Percentiles rank a stretch among this genome's conserved stretches.
These are phyloP conservation scores for Lamproptera curius DNA, from an alignment of 2,888 invertebrate species.

Conservation along the genomic window DNA sequence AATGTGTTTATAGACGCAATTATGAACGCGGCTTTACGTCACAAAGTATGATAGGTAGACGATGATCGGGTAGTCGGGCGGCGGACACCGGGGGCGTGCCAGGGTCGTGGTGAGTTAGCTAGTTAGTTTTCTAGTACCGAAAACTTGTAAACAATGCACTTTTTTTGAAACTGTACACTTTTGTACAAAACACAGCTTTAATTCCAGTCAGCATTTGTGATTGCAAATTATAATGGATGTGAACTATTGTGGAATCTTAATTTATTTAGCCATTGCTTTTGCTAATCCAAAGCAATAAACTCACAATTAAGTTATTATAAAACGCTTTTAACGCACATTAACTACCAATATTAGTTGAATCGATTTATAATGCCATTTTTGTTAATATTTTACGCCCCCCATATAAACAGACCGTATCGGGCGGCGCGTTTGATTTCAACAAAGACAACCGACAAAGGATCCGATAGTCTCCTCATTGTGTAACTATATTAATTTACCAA, in stretches of 20 bases:
- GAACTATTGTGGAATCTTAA: no score
- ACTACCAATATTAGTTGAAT: no score
- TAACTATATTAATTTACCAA: slow-evolving; percentile 38
- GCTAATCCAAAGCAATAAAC: no score
- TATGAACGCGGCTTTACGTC: slow-evolving; percentile 37
- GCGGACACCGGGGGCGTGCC: slow-evolving; percentile 43
- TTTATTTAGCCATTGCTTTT: no score
- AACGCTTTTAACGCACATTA: no score
- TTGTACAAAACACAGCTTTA: no score
- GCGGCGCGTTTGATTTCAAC: slow-evolving; percentile 58
- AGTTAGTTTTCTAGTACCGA: slow-evolving; percentile 31
- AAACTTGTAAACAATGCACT: slow-evolving; percentile 31
- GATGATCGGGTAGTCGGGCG: slow-evolving; percentile 48
- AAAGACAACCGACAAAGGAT: slow-evolving; percentile 63
- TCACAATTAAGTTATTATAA: no score
- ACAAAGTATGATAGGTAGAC: slow-evolving; percentile 37
- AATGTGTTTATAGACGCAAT: slow-evolving; percentile 14
- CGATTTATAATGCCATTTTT: neutral
- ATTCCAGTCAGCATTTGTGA: no score
- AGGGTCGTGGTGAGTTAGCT: slow-evolving; percentile 29
- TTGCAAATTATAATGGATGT: no score
- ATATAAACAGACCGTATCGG: slow-evolving; percentile 50
- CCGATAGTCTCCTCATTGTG: slow-evolving; percentile 37
- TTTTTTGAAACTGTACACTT: slow-evolving; percentile 16
- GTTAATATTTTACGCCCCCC: slow-evolving; percentile 29